phyloP scores from a whole-genome alignment of 2,888 invertebrate species.

The Nemoura dubitans region DNA sequence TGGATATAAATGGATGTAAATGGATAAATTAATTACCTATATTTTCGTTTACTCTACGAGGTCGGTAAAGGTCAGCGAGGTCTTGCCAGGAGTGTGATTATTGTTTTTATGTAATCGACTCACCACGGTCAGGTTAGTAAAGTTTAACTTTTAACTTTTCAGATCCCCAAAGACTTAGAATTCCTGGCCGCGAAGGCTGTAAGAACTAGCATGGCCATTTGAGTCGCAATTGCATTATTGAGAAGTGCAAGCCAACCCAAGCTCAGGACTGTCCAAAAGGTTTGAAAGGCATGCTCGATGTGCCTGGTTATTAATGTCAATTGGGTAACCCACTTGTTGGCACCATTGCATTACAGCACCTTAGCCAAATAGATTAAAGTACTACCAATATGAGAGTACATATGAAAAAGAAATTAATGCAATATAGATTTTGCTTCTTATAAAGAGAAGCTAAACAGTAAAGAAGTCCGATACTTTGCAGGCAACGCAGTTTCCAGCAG shows the following conservation, averaged over 20 bases:
- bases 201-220: background rate
- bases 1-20: background rate
- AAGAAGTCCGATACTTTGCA: too few relatives aligned
- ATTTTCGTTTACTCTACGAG: background rate
- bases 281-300: background rate
- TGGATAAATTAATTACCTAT: background rate
- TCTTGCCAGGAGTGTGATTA: background rate
- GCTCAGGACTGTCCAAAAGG: background rate
- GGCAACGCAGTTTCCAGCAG: too few relatives aligned
- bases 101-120: background rate
- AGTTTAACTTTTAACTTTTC: background rate
- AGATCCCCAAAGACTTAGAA: background rate
- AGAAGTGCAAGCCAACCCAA: background rate
- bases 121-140: constrained; percentile 4
- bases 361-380: background rate
- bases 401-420: background rate
- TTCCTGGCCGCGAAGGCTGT: background rate
- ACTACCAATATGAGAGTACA: background rate
- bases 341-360: background rate
- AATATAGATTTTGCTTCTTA: too few relatives aligned
- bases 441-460: too few relatives aligned
- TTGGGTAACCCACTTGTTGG: constrained; percentile 24
- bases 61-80: background rate
- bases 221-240: background rate
- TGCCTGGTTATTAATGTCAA: constrained; percentile 24